These are phyloP conservation scores for Apis dorsata DNA, from an alignment of 1,140 invertebrate species.

Conservation along the genomic window DNA sequence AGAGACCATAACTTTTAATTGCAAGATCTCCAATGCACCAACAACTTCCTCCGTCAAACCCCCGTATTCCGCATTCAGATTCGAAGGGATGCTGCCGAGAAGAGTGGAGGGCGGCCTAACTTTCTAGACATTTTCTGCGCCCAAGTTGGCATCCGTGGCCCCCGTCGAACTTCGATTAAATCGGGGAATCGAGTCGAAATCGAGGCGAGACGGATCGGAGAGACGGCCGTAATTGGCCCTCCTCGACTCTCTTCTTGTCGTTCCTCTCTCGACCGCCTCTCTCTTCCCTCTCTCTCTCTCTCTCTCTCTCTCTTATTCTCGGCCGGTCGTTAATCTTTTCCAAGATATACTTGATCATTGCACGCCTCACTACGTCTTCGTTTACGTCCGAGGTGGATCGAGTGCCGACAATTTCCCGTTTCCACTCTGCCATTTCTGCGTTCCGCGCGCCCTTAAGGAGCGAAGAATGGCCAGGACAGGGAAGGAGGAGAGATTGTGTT, in stretches of 20 bases:
- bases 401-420: conserved; percentile 64
- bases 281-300: neutral
- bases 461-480: conserved; percentile 44
- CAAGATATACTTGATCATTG: conserved; percentile 66
- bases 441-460: conserved; percentile 42
- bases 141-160: neutral
- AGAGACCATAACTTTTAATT: conserved; percentile 28
- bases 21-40: conserved; percentile 7
- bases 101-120: neutral
- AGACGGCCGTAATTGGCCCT: conserved; percentile 60
- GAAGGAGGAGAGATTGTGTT: conserved; percentile 7
- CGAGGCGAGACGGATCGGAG: conserved; percentile 59
- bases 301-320: conserved; percentile 30
- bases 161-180: conserved; percentile 56
- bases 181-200: conserved; percentile 62
- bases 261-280: conserved; percentile 45
- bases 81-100: conserved; percentile 4
- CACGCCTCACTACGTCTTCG: conserved; percentile 66
- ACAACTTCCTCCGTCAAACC: conserved; percentile 2
- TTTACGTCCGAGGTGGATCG: conserved; percentile 61
- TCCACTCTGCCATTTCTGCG: conserved; percentile 57
- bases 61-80: conserved; percentile 12
- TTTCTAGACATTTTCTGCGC: conserved; percentile 32
- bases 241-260: conserved; percentile 56
- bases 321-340: conserved; percentile 63